Evolutionary conservation across 1,140 invertebrate species (phyloP).

Genomic region (Brachionus koreanus): DNA sequence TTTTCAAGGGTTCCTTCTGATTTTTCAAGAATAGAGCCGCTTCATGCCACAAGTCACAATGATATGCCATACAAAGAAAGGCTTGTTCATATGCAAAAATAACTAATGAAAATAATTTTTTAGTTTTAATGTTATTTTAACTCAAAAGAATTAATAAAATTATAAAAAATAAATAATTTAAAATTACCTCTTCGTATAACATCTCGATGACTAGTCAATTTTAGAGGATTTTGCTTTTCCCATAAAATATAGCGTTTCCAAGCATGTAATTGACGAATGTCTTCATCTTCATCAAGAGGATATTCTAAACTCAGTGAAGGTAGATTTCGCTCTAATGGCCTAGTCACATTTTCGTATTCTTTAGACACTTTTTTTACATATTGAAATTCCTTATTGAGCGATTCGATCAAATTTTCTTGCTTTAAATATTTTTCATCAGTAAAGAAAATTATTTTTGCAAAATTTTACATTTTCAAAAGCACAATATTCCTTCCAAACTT

Average conservation of each 20-base stretch:
- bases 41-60: conserved; percentile 98
- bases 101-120: conserved; percentile 66
- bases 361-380: conserved; percentile 89
- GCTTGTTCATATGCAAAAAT: conserved; percentile 99
- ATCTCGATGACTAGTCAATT: conserved; percentile 78
- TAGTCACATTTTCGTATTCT: conserved; percentile 87
- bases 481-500: conserved; percentile 97
- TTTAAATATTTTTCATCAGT: conserved; percentile 66
- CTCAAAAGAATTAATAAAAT: too few species aligned
- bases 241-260: conserved; percentile 98
- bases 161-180: background rate
- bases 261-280: conserved; percentile 76
- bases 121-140: background rate
- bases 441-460: background rate
- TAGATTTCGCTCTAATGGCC: conserved; percentile 89
- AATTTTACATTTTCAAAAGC: conserved; percentile 63
- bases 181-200: conserved; percentile 69
- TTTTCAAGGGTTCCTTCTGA: conserved; percentile 46
- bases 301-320: conserved; percentile 71
- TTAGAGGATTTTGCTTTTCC: conserved; percentile 91
- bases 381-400: conserved; percentile 89
- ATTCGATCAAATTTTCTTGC: conserved; percentile 87
- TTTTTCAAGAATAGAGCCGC: conserved; percentile 87
- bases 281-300: conserved; percentile 62
- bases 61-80: conserved; percentile 87